Evolutionary conservation across 2,797 vertebrate species (phyloP).

Genomic region (Lepus townsendii): DNA sequence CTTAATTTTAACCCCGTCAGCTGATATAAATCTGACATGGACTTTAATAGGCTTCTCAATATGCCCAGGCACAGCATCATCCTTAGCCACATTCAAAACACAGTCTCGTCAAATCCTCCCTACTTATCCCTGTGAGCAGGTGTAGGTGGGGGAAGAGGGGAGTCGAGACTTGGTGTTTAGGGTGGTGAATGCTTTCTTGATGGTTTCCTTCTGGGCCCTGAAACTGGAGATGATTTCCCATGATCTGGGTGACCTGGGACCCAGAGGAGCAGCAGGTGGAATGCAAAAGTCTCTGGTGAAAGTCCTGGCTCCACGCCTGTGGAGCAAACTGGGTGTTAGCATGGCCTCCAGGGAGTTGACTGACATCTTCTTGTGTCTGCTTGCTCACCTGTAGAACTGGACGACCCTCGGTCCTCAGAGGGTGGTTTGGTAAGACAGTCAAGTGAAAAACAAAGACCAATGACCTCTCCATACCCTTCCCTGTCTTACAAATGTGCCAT

Average conservation of each 20-base stretch:
- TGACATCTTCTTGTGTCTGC: neutral
- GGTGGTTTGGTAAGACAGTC: neutral
- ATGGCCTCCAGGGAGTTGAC: too few relatives aligned
- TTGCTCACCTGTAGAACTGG: neutral
- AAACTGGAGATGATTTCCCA: neutral
- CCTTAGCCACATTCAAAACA: neutral
- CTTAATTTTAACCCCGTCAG: slow-evolving; percentile 2
- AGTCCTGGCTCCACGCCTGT: neutral
- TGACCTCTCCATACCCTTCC: neutral
- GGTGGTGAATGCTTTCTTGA: neutral
- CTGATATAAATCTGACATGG: neutral
- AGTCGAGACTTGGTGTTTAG: neutral
- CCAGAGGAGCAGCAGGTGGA: neutral
- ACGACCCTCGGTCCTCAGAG: neutral
- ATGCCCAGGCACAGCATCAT: neutral
- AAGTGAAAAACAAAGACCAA: neutral
- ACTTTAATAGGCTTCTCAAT: neutral
- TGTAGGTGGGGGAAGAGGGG: neutral
- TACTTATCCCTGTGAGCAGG: neutral
- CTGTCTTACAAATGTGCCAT: neutral
- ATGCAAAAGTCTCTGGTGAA: neutral
- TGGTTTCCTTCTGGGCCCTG: neutral
- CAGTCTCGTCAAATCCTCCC: neutral
- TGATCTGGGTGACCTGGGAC: neutral
- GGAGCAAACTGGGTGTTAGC: too few relatives aligned